Percentiles rank a stretch among this genome's conserved stretches.
phyloP scores from a whole-genome alignment of 2,113 vertebrate genomes.

The Nyctereutes procyonoides region DNA sequence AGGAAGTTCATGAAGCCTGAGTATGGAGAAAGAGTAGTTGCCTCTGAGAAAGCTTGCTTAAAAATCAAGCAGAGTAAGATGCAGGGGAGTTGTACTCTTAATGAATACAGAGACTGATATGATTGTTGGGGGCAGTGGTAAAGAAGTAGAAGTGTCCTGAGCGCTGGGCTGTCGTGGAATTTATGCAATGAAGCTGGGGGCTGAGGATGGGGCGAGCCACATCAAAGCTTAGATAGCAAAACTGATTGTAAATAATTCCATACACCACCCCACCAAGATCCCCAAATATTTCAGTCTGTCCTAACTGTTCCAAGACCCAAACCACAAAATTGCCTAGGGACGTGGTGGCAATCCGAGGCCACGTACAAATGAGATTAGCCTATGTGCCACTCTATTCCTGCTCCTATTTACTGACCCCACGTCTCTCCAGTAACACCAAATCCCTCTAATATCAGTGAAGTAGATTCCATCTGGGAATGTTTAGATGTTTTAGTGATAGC shows the following conservation, averaged over 20 bases:
- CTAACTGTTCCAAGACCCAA: slow-evolving; percentile 71
- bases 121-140: no score
- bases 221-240: slow-evolving; percentile 74
- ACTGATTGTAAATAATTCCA: slow-evolving; percentile 73
- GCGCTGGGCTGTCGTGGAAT: slow-evolving; percentile 36
- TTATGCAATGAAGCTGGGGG: slow-evolving; percentile 43
- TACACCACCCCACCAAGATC: slow-evolving; percentile 43
- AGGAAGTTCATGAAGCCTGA: neutral
- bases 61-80: neutral
- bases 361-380: slow-evolving; percentile 83
- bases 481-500: slow-evolving; percentile 86
- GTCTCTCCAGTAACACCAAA: slow-evolving; percentile 85
- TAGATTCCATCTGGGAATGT: slow-evolving; percentile 86
- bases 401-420: slow-evolving; percentile 84
- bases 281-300: slow-evolving; percentile 79
- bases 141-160: neutral
- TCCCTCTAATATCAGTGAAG: slow-evolving; percentile 85
- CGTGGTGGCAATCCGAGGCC: slow-evolving; percentile 62
- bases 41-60: neutral
- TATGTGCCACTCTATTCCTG: slow-evolving; percentile 76
- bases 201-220: neutral
- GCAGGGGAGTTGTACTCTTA: neutral
- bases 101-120: neutral
- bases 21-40: neutral
- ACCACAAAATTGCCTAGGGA: slow-evolving; percentile 75